Conservation (phyloP, 2,113 vertebrate species). For the Anas platyrhynchos region DNA sequence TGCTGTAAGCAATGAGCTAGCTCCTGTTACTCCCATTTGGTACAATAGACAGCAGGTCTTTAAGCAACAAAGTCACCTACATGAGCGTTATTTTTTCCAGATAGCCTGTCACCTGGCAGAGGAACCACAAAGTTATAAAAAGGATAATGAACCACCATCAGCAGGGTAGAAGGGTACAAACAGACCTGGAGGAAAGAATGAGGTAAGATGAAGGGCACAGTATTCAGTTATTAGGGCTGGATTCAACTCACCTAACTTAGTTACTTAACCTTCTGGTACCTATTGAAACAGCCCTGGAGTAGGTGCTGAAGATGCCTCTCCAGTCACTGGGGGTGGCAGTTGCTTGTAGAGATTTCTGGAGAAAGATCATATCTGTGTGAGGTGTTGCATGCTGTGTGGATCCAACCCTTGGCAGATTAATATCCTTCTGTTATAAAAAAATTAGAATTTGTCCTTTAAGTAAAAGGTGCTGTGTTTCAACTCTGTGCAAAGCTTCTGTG, state of each 20-base stretch:
- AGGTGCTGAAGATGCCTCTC: not conserved
- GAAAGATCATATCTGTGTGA: not conserved
- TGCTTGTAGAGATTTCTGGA: not conserved
- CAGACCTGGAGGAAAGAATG: rapidly evolving
- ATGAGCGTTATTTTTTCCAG: not conserved
- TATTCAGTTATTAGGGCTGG: not conserved
- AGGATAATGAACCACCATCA: not conserved
- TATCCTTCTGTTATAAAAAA: not conserved
- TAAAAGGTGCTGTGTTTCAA: not conserved
- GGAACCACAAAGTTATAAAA: not conserved
- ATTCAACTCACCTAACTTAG: not conserved
- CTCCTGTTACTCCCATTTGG: not conserved
- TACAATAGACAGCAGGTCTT: not conserved
- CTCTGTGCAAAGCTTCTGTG: not conserved
- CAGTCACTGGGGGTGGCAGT: not conserved
- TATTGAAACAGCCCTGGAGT: not conserved
- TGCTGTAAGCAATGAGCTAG: not conserved
- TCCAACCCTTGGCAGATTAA: not conserved
- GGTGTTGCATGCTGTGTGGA: not conserved
- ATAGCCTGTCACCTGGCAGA: not conserved
- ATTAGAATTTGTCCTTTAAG: not conserved
- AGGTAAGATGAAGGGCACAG: not conserved
- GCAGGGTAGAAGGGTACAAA: not conserved
- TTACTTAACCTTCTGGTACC: not conserved
- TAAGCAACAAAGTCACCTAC: not conserved